Evolutionary conservation across 2,113 vertebrate genomes (phyloP), one percentile per base, ranked within the genome.

Genomic region (Jaculus jaculus): DNA sequence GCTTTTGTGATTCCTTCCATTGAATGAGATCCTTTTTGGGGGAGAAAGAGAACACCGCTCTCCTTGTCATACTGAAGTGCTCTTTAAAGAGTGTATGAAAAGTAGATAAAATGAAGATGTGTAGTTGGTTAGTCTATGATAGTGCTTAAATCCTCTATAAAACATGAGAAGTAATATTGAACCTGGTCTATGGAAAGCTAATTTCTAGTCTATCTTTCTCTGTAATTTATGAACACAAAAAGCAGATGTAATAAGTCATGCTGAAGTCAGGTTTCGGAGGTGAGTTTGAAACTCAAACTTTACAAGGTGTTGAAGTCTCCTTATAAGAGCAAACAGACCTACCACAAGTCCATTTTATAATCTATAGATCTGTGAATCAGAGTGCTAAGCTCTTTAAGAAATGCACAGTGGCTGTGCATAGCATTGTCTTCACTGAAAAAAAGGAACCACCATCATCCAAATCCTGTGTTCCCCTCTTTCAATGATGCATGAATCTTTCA

Each of bases 201-300:
- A 89, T 89, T 92, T 75, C 18, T 77, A 24, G 47, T 84, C 91
- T 92, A 74, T 80, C 34, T 75, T 91, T 89, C 11, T 39, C 16
- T 89, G 34, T 13, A 87, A n/a, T 3, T 72, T 90, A 88, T 16
- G 79, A 77, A 71, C 13, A 71, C 3, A 71, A 86, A 54, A 42
- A 65, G 9, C 20, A 51, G 3, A 34, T 75, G 30, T 7, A 54
- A 23, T 0, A 84, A 87, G 15, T 24, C 58, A 66, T 32, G 7
- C 5, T 65, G 77, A 23, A 58, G 84, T 61, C 72, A 9, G 13
- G 18, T 80, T 93, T 91, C 60, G 65, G 6, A 51, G 30, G 32
- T 77, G 2, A 93, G 32, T 74, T 2, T 3, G 24, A 12, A 92
- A 61, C 24, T 58, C 32, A 51, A 78, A 78, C 58, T 79, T 71